phyloP scores from a whole-genome alignment of 2,797 vertebrate genomes.

The Decapterus maruadsi region DNA sequence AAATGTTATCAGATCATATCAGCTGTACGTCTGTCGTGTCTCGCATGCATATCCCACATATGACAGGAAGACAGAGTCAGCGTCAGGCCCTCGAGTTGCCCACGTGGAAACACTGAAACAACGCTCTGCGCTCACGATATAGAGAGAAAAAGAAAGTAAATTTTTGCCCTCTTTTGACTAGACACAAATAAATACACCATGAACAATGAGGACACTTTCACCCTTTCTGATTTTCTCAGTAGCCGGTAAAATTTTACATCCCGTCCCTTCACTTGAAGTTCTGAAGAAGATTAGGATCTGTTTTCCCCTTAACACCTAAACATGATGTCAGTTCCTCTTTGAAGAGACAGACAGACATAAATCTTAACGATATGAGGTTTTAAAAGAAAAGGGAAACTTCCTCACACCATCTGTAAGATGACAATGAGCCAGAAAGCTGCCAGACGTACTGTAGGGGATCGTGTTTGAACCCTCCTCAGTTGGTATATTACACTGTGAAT shows the following conservation, averaged over 20 bases:
- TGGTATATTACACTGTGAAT: conserved; percentile 64
- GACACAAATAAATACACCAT: conserved; percentile 2
- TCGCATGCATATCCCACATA: conserved; percentile 60
- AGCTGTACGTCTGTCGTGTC: conserved; percentile 54
- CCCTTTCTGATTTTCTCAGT: conserved; percentile 36
- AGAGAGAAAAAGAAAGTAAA: conserved; percentile 38
- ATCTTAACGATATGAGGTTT: background rate
- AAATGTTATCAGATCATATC: conserved; percentile 68
- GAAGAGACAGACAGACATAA: background rate
- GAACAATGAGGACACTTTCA: conserved; percentile 14
- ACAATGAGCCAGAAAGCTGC: conserved; percentile 5
- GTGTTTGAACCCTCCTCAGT: conserved; percentile 28
- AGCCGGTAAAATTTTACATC: background rate
- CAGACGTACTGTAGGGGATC: conserved; percentile 14
- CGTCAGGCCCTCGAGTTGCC: conserved; percentile 44
- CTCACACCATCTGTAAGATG: conserved; percentile 10
- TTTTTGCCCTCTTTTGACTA: conserved; percentile 4
- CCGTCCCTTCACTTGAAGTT: conserved; percentile 5
- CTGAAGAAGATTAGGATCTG: conserved; percentile 21
- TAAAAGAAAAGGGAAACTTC: conserved; percentile 37
- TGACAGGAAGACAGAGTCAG: conserved; percentile 66
- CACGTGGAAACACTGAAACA: conserved; percentile 68
- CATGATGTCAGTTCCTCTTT: conserved; percentile 30
- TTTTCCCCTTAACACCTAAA: conserved; percentile 2
- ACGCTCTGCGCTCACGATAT: background rate